These are phyloP conservation scores for Rosalia funebris DNA, from an alignment of 2,888 invertebrate genomes.

Conservation along the genomic window DNA sequence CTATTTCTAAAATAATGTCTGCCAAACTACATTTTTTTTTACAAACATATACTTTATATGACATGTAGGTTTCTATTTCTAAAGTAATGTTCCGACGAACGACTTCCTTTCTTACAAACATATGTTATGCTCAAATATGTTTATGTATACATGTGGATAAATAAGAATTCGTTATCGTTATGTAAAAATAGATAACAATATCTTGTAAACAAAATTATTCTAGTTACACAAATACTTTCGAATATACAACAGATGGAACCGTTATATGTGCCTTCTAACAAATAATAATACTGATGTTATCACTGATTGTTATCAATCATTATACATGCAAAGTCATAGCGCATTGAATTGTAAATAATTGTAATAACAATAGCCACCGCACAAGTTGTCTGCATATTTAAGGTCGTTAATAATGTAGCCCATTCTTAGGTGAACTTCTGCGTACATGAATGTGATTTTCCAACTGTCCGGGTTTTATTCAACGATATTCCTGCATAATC, in stretches of 20 bases:
- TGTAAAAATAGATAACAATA: too few species aligned
- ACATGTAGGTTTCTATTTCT: too few species aligned
- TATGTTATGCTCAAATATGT: too few species aligned
- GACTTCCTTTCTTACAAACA: too few species aligned
- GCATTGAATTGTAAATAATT: conserved; percentile 61
- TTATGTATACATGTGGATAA: too few species aligned
- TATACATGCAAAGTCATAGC: conserved; percentile 59
- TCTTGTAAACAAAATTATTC: too few species aligned
- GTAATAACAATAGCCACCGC: conserved; percentile 54
- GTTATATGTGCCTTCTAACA: conserved; percentile 27
- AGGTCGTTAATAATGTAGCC: conserved; percentile 56
- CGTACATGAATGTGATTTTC: conserved; percentile 11
- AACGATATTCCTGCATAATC: neutral
- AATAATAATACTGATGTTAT: conserved; percentile 37
- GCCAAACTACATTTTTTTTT: too few species aligned
- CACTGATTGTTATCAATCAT: conserved; percentile 54
- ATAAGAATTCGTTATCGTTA: too few species aligned
- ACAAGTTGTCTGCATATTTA: conserved; percentile 56
- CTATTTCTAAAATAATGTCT: too few species aligned
- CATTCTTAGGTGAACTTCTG: conserved; percentile 39
- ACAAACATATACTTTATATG: too few species aligned
- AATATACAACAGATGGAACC: neutral
- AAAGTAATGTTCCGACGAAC: too few species aligned
- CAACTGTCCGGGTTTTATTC: conserved; percentile 6
- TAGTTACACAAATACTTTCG: too few species aligned